phyloP scores from a whole-genome alignment of 1,140 invertebrate species.

The Tribolium madens region DNA sequence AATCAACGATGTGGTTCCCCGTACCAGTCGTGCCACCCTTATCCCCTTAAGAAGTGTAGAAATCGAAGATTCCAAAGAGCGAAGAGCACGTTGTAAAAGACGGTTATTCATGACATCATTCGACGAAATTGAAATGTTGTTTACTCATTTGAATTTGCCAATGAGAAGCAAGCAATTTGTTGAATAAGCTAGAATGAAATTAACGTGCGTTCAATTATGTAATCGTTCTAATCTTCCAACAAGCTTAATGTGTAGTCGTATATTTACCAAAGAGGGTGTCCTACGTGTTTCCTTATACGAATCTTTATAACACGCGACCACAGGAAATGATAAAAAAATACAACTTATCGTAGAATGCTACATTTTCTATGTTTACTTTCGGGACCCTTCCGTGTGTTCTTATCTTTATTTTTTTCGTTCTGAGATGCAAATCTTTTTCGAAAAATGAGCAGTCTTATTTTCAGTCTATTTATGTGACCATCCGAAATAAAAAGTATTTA shows the following conservation, averaged over 20 bases:
- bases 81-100: conserved; percentile 2
- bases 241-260: not conserved
- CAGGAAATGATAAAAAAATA: conserved; percentile 32
- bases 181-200: conserved; percentile 6
- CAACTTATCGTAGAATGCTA: not conserved
- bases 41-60: not conserved
- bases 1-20: not conserved
- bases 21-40: not conserved
- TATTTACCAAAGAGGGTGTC: not conserved
- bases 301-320: not conserved
- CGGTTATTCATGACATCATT: conserved; percentile 42
- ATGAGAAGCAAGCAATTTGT: conserved; percentile 30
- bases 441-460: not conserved
- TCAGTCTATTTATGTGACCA: not conserved
- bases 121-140: conserved; percentile 36
- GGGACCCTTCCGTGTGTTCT: not conserved
- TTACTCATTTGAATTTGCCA: conserved; percentile 43
- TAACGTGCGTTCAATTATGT: conserved; percentile 13
- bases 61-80: not conserved
- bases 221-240: not conserved
- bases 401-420: conserved; percentile 21
- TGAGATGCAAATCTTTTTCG: not conserved
- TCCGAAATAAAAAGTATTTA: not conserved
- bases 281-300: not conserved
- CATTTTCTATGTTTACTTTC: not conserved